These are phyloP conservation scores for Dermatemys mawii DNA, from an alignment of 2,113 vertebrate species.

Conservation along the genomic window DNA sequence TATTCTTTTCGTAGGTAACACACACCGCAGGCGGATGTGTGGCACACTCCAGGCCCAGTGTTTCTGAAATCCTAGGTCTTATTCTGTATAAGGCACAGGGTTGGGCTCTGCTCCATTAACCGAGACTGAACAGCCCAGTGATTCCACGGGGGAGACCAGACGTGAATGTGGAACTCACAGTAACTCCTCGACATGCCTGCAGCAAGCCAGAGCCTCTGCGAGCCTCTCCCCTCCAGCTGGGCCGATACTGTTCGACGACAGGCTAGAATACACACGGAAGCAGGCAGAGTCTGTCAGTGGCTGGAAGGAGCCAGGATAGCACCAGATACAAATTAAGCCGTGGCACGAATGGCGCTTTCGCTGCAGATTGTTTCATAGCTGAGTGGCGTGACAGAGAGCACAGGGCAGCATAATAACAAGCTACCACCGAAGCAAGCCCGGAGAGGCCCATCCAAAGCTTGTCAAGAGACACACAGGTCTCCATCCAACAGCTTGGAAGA, in stretches of 20 bases:
- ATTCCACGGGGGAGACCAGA: not conserved
- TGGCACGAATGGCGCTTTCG: not conserved
- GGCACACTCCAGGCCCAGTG: not conserved
- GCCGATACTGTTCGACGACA: conserved; percentile 80
- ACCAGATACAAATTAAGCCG: not conserved
- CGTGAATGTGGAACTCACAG: conserved; percentile 77
- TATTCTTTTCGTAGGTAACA: not conserved
- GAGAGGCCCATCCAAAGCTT: not conserved
- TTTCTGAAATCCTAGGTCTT: not conserved
- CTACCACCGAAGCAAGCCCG: rapidly evolving
- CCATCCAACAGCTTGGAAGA: not conserved
- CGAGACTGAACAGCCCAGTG: not conserved
- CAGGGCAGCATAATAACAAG: not conserved
- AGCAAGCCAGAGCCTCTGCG: conserved; percentile 74
- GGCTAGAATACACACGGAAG: conserved; percentile 64
- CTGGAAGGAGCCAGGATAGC: rapidly evolving
- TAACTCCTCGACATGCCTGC: conserved; percentile 81
- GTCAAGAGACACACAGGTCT: not conserved
- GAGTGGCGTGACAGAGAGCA: not conserved
- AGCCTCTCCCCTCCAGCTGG: conserved; percentile 79
- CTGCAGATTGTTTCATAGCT: not conserved
- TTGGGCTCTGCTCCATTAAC: not conserved
- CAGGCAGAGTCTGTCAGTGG: not conserved
- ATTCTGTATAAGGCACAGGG: not conserved
- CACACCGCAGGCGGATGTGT: not conserved